Evolutionary conservation across 2,113 vertebrate genomes (phyloP).

Genomic region (Fregetta grallaria): DNA sequence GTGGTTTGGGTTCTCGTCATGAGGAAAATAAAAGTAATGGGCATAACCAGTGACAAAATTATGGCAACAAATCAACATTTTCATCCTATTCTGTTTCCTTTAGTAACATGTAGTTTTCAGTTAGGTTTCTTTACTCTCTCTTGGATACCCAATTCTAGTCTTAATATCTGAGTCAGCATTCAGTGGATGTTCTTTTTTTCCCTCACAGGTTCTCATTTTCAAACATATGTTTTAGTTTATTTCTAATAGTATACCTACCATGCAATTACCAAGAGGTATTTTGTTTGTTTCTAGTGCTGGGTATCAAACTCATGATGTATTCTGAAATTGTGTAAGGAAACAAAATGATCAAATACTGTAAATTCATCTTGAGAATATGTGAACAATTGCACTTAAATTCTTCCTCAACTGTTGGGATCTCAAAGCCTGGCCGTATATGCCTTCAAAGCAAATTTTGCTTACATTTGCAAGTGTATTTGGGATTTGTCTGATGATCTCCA

Average conservation of each 20-base stretch:
- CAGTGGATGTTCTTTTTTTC: background rate
- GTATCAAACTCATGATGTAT: conserved; percentile 18
- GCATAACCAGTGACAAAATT: background rate
- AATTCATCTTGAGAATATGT: background rate
- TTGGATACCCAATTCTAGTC: background rate
- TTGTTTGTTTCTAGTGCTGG: conserved; percentile 48
- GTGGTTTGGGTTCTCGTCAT: background rate
- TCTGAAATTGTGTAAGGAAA: conserved; percentile 19
- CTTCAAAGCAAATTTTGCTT: background rate
- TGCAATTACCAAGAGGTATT: background rate
- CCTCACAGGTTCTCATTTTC: background rate
- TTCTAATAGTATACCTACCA: background rate
- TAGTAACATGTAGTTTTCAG: background rate
- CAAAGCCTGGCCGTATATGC: background rate
- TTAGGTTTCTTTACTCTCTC: background rate
- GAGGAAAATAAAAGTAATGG: background rate
- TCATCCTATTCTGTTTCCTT: background rate
- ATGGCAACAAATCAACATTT: background rate
- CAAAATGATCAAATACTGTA: background rate
- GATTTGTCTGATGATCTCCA: background rate
- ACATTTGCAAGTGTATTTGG: background rate
- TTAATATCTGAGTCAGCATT: background rate
- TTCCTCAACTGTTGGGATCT: background rate
- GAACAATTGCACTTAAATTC: background rate
- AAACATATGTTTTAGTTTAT: background rate